Evolutionary conservation across 1,140 invertebrate species (phyloP).

Genomic region (Drosophila pallidifrons): DNA sequence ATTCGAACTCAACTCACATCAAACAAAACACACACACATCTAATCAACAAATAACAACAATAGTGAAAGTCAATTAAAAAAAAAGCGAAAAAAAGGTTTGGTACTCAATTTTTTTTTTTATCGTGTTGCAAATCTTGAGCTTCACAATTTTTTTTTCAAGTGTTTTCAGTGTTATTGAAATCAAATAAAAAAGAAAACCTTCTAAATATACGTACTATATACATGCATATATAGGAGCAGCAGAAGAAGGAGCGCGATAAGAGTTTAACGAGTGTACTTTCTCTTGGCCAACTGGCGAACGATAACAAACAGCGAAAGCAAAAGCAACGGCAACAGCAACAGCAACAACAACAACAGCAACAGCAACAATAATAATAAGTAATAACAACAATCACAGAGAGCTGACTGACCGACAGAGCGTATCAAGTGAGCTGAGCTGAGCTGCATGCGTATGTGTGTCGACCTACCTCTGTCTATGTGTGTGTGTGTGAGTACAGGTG

Average conservation of each 20-base stretch:
- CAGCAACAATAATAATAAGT: slow-evolving; percentile 1
- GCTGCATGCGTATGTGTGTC: slow-evolving; percentile 10
- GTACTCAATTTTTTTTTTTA: slow-evolving; percentile 31
- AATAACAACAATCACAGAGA: slow-evolving; percentile 1
- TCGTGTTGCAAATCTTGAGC: slow-evolving; percentile 9
- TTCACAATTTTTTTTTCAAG: slow-evolving; percentile 36
- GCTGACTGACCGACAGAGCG: slow-evolving; percentile 30
- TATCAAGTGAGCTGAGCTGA: slow-evolving; percentile 19
- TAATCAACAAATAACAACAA: background rate
- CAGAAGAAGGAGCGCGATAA: slow-evolving; percentile 24
- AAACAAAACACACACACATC: background rate
- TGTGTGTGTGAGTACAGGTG: slow-evolving; percentile 10
- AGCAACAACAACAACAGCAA: background rate
- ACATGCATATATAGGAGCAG: slow-evolving; percentile 2
- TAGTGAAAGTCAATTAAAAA: slow-evolving; percentile 23
- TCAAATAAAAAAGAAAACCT: background rate
- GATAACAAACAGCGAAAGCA: slow-evolving; percentile 17
- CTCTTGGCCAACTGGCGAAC: slow-evolving; percentile 13
- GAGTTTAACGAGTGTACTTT: slow-evolving; percentile 23
- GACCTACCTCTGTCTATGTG: background rate
- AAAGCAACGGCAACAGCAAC: slow-evolving; percentile 9
- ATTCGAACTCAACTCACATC: background rate
- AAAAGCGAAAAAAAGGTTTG: slow-evolving; percentile 24
- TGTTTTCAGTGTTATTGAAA: slow-evolving; percentile 36
- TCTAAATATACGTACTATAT: slow-evolving; percentile 17